Evolutionary conservation across 2,888 invertebrate species (phyloP), one percentile per base, ranked within the genome.

Genomic region (Drosophila cognata): DNA sequence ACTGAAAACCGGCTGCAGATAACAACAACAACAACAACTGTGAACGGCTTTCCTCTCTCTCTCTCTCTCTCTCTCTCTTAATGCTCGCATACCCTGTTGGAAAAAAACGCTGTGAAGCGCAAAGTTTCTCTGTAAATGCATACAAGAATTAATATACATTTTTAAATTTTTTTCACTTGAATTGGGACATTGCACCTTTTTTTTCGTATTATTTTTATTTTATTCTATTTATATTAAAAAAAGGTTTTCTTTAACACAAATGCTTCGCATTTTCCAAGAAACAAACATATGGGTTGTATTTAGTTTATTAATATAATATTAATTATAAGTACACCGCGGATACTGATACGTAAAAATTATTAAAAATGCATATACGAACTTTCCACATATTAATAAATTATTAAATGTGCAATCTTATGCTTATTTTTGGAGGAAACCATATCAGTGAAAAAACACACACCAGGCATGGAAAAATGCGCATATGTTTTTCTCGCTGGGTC

Each of bases 1-100:
- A 84, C 84, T 76, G 88, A 85, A 85, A 85, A 85, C 85, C 85
- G 85, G 85, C 85, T 85, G 85, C 89, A 82, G 79, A 76, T 81
- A 80, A 63, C 83, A 82, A 73, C 84, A 84, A 73, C 84, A 84
- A 81, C 86, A 90, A 77, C 72, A 84, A 90, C 81, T 60, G 71
- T 68, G 73, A 68, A 75, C 63, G 52, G 51, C 64, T 72, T 70
- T 77, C 38, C 69, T 79, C 80, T 83, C 80, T 80, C 80, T 31
- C 43, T 52, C 21, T 41, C 41, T 18, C 11, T 38, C 36, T 36
- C 18, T n/a, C n/a, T n/a, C n/a, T n/a, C n/a, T n/a, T 21, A 70
- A 60, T 58, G 67, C 50, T 85, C 43, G 55, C 55, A 31, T 0
- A 72, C 79, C 78, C 82, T 66, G 82, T 48, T 29, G 74, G 61